Evolutionary conservation across 2,888 invertebrate species (phyloP), one percentile per base, ranked within the genome.

Genomic region (Metellina segmentata): DNA sequence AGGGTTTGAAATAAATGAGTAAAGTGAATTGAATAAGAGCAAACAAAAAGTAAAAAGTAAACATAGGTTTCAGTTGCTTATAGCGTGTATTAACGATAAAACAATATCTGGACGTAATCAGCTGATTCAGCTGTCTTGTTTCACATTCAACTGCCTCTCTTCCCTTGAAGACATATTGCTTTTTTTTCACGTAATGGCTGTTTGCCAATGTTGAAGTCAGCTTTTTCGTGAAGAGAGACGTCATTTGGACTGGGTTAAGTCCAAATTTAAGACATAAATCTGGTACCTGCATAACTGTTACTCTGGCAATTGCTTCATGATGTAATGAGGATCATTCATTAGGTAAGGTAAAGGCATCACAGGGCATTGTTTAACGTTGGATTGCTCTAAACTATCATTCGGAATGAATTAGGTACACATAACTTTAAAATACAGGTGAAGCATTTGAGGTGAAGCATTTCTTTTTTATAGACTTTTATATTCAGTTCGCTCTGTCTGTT

Each of bases 91-190:
- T 61, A 61, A 61, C 61, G 61, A 61, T 61, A 61, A 61, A 61
- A 61, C 9, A 61, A 61, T 61, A 61, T 61, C 61, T 61, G 13
- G 11, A 16, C 16, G 61, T 16, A 16, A 61, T 61, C 61, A 61
- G 61, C 61, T 61, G 61, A 61, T 61, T 61, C 61, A 61, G 61
- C 61, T 61, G 61, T 61, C 61, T 61, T 61, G 61, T 61, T 61
- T 61, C 61, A 61, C 61, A 61, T 61, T 61, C 61, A 61, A 61
- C 61, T 61, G 9, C 16, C 34, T 61, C 61, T 8, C 61, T 61
- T 34, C 34, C 34, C 61, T 16, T 61, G 4, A 61, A 61, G 0
- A 11, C 61, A 6, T 16, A 61, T 61, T 61, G 9, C 16, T 61
- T 61, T 61, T 61, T 61, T 9, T 9, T 16, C 16, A 61, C 5